Conservation (phyloP, 1,140 invertebrate genomes). For the Polypedilum vanderplanki region DNA sequence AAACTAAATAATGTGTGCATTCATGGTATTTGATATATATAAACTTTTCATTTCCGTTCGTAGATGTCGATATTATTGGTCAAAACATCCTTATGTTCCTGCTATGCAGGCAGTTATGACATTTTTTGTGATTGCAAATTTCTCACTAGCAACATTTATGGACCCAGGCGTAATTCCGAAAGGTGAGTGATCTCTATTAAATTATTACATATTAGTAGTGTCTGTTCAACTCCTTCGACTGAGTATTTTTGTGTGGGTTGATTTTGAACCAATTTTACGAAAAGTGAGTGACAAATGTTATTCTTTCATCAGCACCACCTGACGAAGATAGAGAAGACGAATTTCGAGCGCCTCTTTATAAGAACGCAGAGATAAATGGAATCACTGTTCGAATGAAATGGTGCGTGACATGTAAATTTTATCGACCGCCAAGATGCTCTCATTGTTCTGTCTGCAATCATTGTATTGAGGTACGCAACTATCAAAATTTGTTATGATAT, state of each 20-base stretch:
- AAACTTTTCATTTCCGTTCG: constrained; percentile 43
- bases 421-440: constrained; percentile 94
- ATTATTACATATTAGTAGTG: background rate
- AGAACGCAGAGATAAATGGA: constrained; percentile 96
- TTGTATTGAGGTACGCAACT: constrained; percentile 88
- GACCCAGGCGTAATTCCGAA: constrained; percentile 98
- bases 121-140: constrained; percentile 96
- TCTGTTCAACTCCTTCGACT: too few relatives aligned
- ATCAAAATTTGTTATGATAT: constrained; percentile 9
- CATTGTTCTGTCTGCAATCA: constrained; percentile 99
- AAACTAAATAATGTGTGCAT: background rate
- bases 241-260: too few relatives aligned
- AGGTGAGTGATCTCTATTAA: constrained; percentile 55
- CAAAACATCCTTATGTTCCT: constrained; percentile 79
- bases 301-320: constrained; percentile 68
- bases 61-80: constrained; percentile 81
- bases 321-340: constrained; percentile 97
- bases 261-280: background rate
- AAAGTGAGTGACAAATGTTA: background rate
- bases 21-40: background rate
- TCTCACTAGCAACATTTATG: constrained; percentile 97
- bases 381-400: constrained; percentile 99
- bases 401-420: constrained; percentile 99
- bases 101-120: constrained; percentile 90
- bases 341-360: constrained; percentile 93